These are phyloP conservation scores for Hyposmocoma kahamanoa DNA, from an alignment of 1,140 invertebrate genomes.

Conservation along the genomic window DNA sequence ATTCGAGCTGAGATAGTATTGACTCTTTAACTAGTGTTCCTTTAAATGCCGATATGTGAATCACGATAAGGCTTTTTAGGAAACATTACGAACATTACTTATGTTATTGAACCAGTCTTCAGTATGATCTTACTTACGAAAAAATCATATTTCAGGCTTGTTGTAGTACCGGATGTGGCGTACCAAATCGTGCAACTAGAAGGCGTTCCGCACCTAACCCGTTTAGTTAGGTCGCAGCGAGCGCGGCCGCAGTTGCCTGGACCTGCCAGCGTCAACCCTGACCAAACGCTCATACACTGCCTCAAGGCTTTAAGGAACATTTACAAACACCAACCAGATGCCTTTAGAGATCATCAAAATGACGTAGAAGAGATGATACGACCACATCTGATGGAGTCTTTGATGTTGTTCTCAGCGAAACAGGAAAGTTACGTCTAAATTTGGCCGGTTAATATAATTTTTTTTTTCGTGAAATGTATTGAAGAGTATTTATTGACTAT, in stretches of 20 bases:
- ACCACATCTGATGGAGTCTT: conserved; percentile 84
- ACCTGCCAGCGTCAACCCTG: conserved; percentile 63
- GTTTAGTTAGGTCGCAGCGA: conserved; percentile 79
- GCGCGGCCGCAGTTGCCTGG: conserved; percentile 41
- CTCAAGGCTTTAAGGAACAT: conserved; percentile 74
- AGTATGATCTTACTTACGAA: too few species aligned
- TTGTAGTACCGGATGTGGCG: conserved; percentile 82
- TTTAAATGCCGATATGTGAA: too few species aligned
- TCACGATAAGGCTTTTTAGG: too few species aligned
- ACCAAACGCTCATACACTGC: conserved; percentile 67
- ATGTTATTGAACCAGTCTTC: too few species aligned
- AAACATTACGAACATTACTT: too few species aligned
- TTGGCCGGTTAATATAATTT: too few species aligned
- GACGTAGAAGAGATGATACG: conserved; percentile 83
- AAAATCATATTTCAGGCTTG: conserved; percentile 78
- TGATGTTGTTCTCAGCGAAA: conserved; percentile 69
- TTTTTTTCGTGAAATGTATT: too few species aligned
- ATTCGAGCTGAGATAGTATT: too few species aligned
- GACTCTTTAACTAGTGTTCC: too few species aligned
- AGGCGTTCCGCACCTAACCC: conserved; percentile 83
- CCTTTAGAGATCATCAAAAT: conserved; percentile 71
- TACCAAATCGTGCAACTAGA: conserved; percentile 83
- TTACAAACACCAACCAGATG: conserved; percentile 68
- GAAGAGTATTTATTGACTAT: too few species aligned
- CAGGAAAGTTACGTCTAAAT: conserved; percentile 70